Conservation (phyloP, 2,797 vertebrate genomes). For the Catamblyrhynchus diadema region DNA sequence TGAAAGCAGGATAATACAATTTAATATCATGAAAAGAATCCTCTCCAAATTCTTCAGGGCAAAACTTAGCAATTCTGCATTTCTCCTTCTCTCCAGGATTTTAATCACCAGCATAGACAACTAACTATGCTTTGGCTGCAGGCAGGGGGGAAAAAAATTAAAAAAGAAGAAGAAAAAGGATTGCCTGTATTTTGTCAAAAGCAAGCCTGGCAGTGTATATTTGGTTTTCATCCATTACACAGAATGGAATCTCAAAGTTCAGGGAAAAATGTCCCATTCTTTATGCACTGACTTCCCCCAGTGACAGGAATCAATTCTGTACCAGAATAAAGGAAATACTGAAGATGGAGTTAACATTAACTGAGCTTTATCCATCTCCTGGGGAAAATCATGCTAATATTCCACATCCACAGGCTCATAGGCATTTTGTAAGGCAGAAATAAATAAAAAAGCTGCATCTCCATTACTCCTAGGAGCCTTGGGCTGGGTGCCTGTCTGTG, state of each 20-base stretch:
- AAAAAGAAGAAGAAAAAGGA: slow-evolving; percentile 15
- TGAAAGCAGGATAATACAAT: neutral
- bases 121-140: slow-evolving; percentile 7
- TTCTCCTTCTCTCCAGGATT: neutral
- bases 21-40: neutral
- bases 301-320: neutral
- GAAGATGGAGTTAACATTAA: neutral
- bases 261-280: neutral
- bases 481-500: neutral
- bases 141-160: neutral
- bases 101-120: neutral
- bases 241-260: neutral
- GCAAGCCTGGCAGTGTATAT: neutral
- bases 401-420: neutral
- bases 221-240: slow-evolving; percentile 46
- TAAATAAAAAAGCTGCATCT: neutral
- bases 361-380: neutral
- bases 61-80: neutral
- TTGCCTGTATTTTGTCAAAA: slow-evolving; percentile 54
- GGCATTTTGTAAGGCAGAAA: neutral
- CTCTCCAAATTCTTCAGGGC: neutral
- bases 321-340: neutral
- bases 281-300: neutral
- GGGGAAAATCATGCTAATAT: neutral
- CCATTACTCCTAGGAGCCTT: neutral